These are phyloP conservation scores for Drosophila pseudoobscura DNA, from an alignment of 1,140 invertebrate species.

Conservation along the genomic window DNA sequence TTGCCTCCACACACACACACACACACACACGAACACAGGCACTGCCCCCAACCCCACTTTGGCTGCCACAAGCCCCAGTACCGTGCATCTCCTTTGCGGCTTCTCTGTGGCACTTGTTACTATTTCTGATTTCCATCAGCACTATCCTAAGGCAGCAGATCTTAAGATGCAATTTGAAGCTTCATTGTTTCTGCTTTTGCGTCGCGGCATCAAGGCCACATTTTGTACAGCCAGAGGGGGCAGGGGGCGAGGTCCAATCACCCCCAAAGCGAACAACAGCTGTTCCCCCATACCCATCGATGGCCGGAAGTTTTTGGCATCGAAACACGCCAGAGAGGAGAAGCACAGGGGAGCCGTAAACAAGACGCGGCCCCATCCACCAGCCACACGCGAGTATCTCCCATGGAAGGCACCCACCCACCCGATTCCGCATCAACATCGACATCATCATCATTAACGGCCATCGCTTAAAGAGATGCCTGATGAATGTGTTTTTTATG, in stretches of 20 bases:
- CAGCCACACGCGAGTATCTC: no score
- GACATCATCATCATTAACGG: constrained; percentile 31
- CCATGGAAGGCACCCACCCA: constrained; percentile 1
- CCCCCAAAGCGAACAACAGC: constrained; percentile 31
- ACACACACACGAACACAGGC: no score
- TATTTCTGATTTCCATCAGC: constrained; percentile 58
- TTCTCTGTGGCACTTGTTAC: constrained; percentile 32
- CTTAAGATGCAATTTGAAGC: constrained; percentile 17
- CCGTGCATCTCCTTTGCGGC: not conserved
- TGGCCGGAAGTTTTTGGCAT: constrained; percentile 65
- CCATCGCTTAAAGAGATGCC: constrained; percentile 41
- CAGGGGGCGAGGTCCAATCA: constrained; percentile 19
- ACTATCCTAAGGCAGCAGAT: constrained; percentile 11
- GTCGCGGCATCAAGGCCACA: constrained; percentile 33
- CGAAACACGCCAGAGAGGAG: constrained; percentile 30
- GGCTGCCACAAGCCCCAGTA: no score
- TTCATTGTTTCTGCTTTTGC: constrained; percentile 42
- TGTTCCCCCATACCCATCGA: constrained; percentile 34
- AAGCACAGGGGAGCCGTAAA: constrained; percentile 46
- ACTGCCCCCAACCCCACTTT: not conserved
- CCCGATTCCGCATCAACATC: constrained; percentile 1
- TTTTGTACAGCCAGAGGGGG: constrained; percentile 1
- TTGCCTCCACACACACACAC: constrained; percentile 4
- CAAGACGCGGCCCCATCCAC: constrained; percentile 24
- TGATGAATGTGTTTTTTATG: constrained; percentile 62